Evolutionary conservation across 2,888 invertebrate genomes (phyloP), one percentile per base, ranked within the genome.

Genomic region (Rhopalosiphum nymphaeae): DNA sequence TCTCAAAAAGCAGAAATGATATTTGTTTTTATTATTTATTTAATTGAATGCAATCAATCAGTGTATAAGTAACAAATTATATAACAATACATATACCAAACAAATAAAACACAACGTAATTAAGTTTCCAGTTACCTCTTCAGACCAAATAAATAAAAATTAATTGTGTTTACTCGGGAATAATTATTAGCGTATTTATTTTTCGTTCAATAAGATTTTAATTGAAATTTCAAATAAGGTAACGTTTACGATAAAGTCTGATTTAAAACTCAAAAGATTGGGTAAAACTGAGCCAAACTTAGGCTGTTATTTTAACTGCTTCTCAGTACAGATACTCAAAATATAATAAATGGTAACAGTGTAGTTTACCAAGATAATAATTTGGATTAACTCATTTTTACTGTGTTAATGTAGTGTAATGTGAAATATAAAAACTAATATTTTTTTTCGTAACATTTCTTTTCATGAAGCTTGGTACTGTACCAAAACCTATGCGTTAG

Each of bases 61-160:
- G 67, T 67, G 67, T 67, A 67, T 67, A 67, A 36, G 26, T 67
- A 67, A 67, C 36, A 67, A 67, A 67, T 67, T 67, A 36, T 67
- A 67, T 67, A 67, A 67, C 67, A 67, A 36, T 67, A n/a, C 7
- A 67, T 21, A 46, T 13, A 49, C n/a, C 53, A 56, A 36, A 88
- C 53, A 53, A 88, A 88, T 88, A 53, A 88, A 88, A 36, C 10
- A 29, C 88, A 53, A 36, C 46, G 26, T 53, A 53, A 53, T 53
- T 13, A 56, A 36, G 42, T 11, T 89, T 56, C 42, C 26, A 89
- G 56, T 26, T n/a, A 49, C 26, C 36, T n/a, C 25, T 25, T 1
- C n/a, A 56, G 13, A 56, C 42, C 42, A 53, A 56, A 89, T 56
- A 53, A 89, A 56, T 89, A 89, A 36, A 88, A 89, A 89, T 89